Percentiles rank a stretch among this genome's conserved stretches.
phyloP scores from a whole-genome alignment of 2,797 vertebrate species.

The Meda fulgida region DNA sequence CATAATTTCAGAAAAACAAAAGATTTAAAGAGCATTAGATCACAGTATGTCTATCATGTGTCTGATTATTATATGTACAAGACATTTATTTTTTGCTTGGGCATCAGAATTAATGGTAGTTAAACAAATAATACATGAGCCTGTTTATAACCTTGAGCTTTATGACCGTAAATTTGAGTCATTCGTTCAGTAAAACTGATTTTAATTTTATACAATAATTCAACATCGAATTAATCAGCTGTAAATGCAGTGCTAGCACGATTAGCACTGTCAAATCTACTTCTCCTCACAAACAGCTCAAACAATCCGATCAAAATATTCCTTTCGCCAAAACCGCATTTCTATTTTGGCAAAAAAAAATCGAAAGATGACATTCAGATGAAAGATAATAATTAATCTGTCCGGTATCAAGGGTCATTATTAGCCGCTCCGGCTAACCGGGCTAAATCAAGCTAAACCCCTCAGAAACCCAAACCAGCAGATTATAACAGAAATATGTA shows the following conservation, averaged over 20 bases:
- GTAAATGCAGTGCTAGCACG: neutral
- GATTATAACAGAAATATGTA: neutral
- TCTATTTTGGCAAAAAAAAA: neutral
- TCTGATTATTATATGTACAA: too few relatives aligned
- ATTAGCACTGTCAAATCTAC: constrained; percentile 10
- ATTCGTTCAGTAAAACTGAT: neutral
- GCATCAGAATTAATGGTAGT: neutral
- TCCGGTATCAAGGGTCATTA: neutral
- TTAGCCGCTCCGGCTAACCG: constrained; percentile 30
- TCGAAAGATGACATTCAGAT: neutral
- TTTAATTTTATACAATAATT: too few relatives aligned
- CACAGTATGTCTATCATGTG: neutral
- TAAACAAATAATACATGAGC: neutral
- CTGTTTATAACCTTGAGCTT: neutral
- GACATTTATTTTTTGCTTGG: neutral
- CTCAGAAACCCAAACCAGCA: neutral
- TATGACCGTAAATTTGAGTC: fast-evolving
- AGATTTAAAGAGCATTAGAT: neutral
- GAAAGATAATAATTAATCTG: neutral
- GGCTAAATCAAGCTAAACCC: neutral
- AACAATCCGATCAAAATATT: neutral
- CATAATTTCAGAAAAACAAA: too few relatives aligned
- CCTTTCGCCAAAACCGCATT: neutral
- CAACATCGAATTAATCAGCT: neutral
- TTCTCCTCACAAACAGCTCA: neutral